Percentiles rank a stretch among this genome's conserved stretches.
These are phyloP conservation scores for Hepsetus odoe DNA, from an alignment of 2,113 vertebrate species.

Conservation along the genomic window DNA sequence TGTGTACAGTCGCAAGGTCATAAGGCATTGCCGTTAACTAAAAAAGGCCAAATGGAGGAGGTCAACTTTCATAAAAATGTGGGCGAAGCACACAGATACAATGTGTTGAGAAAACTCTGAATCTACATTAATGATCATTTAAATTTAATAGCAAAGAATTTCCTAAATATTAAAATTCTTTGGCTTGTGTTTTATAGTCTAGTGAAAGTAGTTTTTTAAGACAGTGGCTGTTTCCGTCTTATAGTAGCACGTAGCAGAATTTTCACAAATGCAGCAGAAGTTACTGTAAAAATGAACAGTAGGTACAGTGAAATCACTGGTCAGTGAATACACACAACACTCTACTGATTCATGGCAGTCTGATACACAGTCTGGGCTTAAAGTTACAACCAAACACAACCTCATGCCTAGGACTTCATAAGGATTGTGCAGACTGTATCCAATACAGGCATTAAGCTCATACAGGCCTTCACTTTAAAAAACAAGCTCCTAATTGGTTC, in stretches of 20 bases:
- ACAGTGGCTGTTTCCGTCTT: background rate
- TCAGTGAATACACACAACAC: background rate
- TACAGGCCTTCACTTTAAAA: background rate
- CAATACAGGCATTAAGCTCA: background rate
- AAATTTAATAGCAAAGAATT: background rate
- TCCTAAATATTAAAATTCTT: background rate
- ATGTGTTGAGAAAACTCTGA: no score
- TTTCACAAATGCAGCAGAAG: conserved; percentile 5
- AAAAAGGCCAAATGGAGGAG: no score
- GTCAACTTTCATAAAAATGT: no score
- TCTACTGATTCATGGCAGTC: background rate
- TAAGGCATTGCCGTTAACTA: background rate
- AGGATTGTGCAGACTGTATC: background rate
- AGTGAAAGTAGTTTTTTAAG: background rate
- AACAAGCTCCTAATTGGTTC: background rate
- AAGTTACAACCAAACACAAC: background rate
- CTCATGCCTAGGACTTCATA: background rate
- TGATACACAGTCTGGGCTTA: background rate
- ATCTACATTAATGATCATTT: no score
- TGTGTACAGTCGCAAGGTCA: background rate
- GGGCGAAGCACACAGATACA: no score
- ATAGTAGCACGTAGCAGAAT: background rate
- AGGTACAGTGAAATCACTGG: background rate
- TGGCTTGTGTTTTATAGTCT: background rate
- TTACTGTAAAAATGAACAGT: background rate